Base-by-base conservation (phyloP, 2,888 invertebrate genomes). In the Incurvaria masculella region DNA sequence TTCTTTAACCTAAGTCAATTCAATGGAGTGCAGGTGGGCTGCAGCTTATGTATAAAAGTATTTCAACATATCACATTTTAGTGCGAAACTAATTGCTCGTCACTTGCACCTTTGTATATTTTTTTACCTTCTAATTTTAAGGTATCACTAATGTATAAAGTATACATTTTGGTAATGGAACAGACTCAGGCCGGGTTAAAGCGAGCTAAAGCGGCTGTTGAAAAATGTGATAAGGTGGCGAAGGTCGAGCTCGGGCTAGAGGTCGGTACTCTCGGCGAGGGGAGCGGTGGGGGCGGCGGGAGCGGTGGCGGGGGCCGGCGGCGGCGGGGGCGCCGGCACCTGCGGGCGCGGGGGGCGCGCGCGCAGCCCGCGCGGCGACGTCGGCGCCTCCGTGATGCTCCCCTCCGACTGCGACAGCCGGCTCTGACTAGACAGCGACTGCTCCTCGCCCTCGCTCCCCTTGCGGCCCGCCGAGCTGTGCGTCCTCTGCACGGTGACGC, bases 321-420 rank as follows among this genome's bases (percentile, higher is more conserved):
- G 72, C 39, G 73, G 66, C 45, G 68, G 68, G 26, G 62, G 61
- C 10, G 59, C 59, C 17, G 56, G 61, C 2, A 55, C 53, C 39
- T 56, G 59, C n/a, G 72, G 72, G 1, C 71, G 66, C 45, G 66
- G 62, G 18, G 65, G 61, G 42, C 64, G 61, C 49, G 62, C 60
- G 27, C 62, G 59, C 52, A 57, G 61, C 47, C 60, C 55, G 18
- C 68, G 63, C 51, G 72, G 71, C 17, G 70, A 64, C 51, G 55
- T 53, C 38, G 71, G 80, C 49, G 72, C 69, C 56, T 83, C 83
- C 52, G 82, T 73, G 58, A 83, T 83, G 58, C 82, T 82, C 41
- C 83, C 83, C 59, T 83, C 84, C 41, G 83, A 84, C 61, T 83
- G 80, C 52, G 83, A 78, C 56, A 78, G 59, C 26, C 79, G 67